Evolutionary conservation across 2,797 vertebrate genomes (phyloP), one percentile per base, ranked within the genome.

Genomic region (Pseudochirops corinnae): DNA sequence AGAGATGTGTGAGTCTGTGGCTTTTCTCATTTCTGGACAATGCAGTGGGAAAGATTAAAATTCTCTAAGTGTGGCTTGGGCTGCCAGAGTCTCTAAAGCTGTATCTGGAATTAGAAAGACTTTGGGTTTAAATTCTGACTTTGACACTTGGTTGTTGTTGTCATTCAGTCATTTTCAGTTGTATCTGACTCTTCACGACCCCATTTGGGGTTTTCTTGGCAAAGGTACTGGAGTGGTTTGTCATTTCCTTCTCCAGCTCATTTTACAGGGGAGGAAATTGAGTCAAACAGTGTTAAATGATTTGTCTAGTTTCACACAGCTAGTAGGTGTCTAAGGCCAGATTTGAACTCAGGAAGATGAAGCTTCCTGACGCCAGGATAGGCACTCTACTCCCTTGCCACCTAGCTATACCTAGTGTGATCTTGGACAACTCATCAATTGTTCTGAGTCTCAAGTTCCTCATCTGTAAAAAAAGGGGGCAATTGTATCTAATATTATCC

Each of bases 1-100:
- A 46, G n/a, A 82, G n/a, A 82, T 46, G 16, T 46, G n/a, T 46
- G n/a, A 46, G n/a, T 82, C 39, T 82, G 18, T 11, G 21, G 39
- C 39, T 74, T 39, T 93, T n/a, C 46, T 46, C 55, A 57, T 91
- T 57, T 39, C 55, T 74, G 46, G 52, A 50, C 53, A 29, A 18
- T 53, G 31, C 28, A 56, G 26, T 6, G 11, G 92, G 60, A n/a
- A 60, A 56, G 55, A 58, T 33, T 55, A 6, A 16, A 96, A 74
- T 93, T 92, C 56, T 95, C 91, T 92, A 94, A 31, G 82, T 97
- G 82, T 90, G 13, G 87, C 57, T 39, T 62, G 90, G 55, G 87
- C 56, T 90, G 5, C n/a, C 21, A 74, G 93, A 95, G 55, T 5
- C 33, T 56, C 46, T 9, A 39, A 21, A 46, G 39, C 39, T 82